phyloP scores from a whole-genome alignment of 2,113 vertebrate genomes.

The Sinocyclocheilus anshuiensis region DNA sequence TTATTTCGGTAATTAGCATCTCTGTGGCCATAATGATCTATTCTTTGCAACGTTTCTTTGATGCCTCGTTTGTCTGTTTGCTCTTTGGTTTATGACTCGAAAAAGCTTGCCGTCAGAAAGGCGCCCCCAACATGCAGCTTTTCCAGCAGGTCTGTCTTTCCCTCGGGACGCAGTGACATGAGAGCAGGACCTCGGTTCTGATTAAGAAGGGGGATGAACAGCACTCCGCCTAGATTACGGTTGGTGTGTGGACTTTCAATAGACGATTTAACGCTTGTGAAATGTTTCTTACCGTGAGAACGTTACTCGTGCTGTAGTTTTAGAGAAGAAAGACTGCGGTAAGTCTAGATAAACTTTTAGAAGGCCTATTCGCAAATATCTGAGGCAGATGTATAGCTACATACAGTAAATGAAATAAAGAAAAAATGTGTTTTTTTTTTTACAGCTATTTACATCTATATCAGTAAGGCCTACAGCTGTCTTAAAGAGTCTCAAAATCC shows the following conservation, averaged over 20 bases:
- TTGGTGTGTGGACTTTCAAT: conserved; percentile 74
- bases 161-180: conserved; percentile 57
- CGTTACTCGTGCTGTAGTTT: conserved; percentile 41
- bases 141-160: conserved; percentile 48
- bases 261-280: conserved; percentile 27
- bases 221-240: conserved; percentile 74
- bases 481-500: neutral
- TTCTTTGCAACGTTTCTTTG: conserved; percentile 30
- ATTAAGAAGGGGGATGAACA: conserved; percentile 72
- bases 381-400: neutral
- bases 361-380: neutral
- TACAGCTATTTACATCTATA: neutral
- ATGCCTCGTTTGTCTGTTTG: conserved; percentile 39
- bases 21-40: conserved; percentile 40
- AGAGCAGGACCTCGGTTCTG: conserved; percentile 60
- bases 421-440: too few relatives aligned
- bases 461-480: neutral
- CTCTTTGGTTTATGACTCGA: conserved; percentile 38
- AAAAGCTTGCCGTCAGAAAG: conserved; percentile 23
- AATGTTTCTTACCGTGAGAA: conserved; percentile 25
- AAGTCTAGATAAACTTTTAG: conserved; percentile 5
- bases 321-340: conserved; percentile 45
- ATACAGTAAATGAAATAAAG: too few relatives aligned
- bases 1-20: conserved; percentile 48
- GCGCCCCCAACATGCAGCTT: conserved; percentile 45